Evolutionary conservation across 92 coral and sea anemone species (phyloP).

Genomic region (Siderastrea siderea): DNA sequence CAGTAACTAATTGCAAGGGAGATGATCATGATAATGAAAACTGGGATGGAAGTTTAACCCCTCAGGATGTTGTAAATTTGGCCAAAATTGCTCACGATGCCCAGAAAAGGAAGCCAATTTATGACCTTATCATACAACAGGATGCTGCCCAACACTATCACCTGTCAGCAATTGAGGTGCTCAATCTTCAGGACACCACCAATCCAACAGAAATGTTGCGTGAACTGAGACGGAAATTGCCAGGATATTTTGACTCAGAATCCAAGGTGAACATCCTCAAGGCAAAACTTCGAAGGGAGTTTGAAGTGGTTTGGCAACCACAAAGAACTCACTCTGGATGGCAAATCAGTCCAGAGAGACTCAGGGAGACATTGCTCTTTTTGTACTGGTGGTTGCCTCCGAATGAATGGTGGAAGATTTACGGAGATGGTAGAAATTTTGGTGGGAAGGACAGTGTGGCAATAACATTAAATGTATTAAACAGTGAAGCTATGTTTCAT

Average conservation of each 20-base stretch:
- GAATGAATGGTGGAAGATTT: constrained; percentile 43
- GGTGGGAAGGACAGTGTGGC: constrained; percentile 59
- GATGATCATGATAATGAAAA: background rate
- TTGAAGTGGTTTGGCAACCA: constrained; percentile 54
- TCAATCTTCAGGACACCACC: constrained; percentile 40
- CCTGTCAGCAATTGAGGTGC: constrained; percentile 35
- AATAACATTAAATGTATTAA: constrained; percentile 35
- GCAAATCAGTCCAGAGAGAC: constrained; percentile 24
- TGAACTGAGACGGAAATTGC: constrained; percentile 32
- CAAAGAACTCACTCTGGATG: constrained; percentile 43
- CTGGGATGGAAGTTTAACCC: constrained; percentile 52
- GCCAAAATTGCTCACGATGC: constrained; percentile 33
- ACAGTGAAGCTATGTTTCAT: constrained; percentile 25
- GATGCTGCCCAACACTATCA: constrained; percentile 23
- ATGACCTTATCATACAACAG: constrained; percentile 21
- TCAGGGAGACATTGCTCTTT: constrained; percentile 21
- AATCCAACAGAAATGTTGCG: constrained; percentile 25
- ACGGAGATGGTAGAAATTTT: constrained; percentile 21
- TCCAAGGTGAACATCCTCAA: constrained; percentile 30
- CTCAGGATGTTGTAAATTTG: constrained; percentile 40
- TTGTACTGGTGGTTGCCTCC: constrained; percentile 39
- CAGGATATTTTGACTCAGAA: constrained; percentile 38
- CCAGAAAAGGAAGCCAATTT: constrained; percentile 29
- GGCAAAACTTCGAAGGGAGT: constrained; percentile 47
- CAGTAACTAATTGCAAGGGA: constrained; percentile 10